phyloP scores from a whole-genome alignment of 2,888 invertebrate species.

The Perizoma flavofasciatum region DNA sequence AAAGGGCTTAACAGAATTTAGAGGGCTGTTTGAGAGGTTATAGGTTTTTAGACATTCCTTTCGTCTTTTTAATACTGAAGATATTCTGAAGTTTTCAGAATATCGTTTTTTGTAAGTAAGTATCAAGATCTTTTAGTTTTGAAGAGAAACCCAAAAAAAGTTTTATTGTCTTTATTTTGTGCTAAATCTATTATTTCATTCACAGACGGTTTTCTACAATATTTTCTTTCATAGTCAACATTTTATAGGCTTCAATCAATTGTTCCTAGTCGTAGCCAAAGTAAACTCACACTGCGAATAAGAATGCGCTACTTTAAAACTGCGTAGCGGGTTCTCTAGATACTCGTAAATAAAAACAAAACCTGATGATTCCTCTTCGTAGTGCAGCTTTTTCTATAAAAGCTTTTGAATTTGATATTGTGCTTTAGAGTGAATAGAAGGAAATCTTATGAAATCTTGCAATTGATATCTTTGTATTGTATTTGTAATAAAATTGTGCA shows the following conservation, averaged over 20 bases:
- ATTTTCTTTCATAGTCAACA: constrained; percentile 8
- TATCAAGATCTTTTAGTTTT: not conserved
- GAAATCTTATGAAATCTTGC: constrained; percentile 55
- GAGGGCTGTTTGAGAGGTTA: not conserved
- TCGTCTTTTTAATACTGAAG: too few species aligned
- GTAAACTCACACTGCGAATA: constrained; percentile 8
- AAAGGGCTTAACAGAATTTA: constrained; percentile 16
- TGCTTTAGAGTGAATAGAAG: constrained; percentile 23
- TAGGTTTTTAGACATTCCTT: too few species aligned
- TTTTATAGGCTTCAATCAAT: constrained; percentile 25
- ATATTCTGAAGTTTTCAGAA: not conserved
- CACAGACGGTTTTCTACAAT: constrained; percentile 4
- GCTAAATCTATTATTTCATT: constrained; percentile 6
- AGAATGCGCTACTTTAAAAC: too few species aligned
- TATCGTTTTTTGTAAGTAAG: not conserved
- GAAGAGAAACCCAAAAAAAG: not conserved
- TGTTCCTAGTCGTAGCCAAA: constrained; percentile 14
- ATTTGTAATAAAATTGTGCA: constrained; percentile 25
- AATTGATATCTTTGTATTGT: constrained; percentile 44
- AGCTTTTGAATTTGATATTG: constrained; percentile 23
- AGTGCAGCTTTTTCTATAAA: constrained; percentile 17
- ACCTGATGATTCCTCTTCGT: not conserved
- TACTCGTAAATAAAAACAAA: too few species aligned
- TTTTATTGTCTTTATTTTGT: not conserved
- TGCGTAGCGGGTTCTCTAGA: too few species aligned